These are phyloP conservation scores for Synanthedon tipuliformis DNA, from an alignment of 2,888 invertebrate species.

Conservation along the genomic window DNA sequence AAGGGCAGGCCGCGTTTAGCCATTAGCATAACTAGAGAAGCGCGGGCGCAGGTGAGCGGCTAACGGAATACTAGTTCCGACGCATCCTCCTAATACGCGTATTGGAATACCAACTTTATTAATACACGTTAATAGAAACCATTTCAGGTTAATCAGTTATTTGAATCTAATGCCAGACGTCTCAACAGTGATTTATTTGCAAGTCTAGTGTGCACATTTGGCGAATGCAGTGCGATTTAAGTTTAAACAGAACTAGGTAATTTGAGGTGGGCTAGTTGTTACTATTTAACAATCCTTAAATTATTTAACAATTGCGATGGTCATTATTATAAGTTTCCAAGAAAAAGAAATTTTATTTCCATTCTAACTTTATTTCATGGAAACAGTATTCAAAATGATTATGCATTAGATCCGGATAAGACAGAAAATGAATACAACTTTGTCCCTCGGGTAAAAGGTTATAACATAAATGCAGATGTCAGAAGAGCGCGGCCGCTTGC, in stretches of 20 bases:
- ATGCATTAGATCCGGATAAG: no score
- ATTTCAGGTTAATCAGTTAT: slow-evolving; percentile 19
- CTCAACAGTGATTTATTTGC: slow-evolving; percentile 30
- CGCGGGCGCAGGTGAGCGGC: slow-evolving; percentile 61
- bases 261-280: no score
- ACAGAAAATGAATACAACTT: no score
- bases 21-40: slow-evolving; percentile 67
- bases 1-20: slow-evolving; percentile 16
- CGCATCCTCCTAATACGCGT: slow-evolving; percentile 27
- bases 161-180: slow-evolving; percentile 4
- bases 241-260: background rate
- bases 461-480: no score
- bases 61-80: slow-evolving; percentile 55
- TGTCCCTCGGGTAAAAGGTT: no score
- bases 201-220: background rate
- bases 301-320: no score
- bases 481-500: slow-evolving; percentile 27
- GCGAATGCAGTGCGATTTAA: background rate
- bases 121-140: slow-evolving; percentile 21
- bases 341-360: no score
- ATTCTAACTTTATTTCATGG: no score
- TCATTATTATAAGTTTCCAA: no score
- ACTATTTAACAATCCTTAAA: no score
- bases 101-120: slow-evolving; percentile 40
- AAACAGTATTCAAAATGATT: no score